Evolutionary conservation across 1,140 invertebrate species (phyloP).

Genomic region (Drosophila sp.): DNA sequence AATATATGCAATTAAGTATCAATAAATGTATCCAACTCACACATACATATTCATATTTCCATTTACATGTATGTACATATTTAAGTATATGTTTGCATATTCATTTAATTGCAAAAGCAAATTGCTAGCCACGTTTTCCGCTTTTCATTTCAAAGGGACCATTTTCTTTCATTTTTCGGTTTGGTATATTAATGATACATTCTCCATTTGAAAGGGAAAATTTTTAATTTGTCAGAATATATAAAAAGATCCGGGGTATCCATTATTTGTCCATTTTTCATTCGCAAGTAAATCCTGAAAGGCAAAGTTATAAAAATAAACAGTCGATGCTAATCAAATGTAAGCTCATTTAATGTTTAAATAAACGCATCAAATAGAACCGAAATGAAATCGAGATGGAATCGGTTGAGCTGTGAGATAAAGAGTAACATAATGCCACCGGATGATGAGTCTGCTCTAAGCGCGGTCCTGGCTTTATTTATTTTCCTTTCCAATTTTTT

Average conservation of each 20-base stretch:
- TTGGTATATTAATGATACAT: conserved; percentile 42
- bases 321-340: conserved; percentile 69
- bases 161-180: conserved; percentile 17
- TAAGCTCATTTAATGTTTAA: conserved; percentile 76
- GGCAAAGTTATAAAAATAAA: conserved; percentile 65
- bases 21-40: conserved; percentile 32
- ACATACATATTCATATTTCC: conserved; percentile 4
- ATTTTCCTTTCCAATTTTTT: background rate
- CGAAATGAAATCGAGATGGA: conserved; percentile 35
- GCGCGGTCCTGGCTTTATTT: conserved; percentile 2
- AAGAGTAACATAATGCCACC: conserved; percentile 7
- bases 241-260: conserved; percentile 46
- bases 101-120: conserved; percentile 3
- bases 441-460: background rate
- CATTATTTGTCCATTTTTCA: conserved; percentile 53
- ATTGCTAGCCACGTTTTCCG: background rate
- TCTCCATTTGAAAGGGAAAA: conserved; percentile 16
- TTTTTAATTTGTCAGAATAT: conserved; percentile 65
- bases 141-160: conserved; percentile 1
- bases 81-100: conserved; percentile 4
- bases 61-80: conserved; percentile 20
- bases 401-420: conserved; percentile 14
- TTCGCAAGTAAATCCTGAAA: background rate
- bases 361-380: conserved; percentile 60
- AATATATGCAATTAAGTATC: conserved; percentile 67